Conservation (phyloP, 2,888 invertebrate species). For the Hybos culiciformis region DNA sequence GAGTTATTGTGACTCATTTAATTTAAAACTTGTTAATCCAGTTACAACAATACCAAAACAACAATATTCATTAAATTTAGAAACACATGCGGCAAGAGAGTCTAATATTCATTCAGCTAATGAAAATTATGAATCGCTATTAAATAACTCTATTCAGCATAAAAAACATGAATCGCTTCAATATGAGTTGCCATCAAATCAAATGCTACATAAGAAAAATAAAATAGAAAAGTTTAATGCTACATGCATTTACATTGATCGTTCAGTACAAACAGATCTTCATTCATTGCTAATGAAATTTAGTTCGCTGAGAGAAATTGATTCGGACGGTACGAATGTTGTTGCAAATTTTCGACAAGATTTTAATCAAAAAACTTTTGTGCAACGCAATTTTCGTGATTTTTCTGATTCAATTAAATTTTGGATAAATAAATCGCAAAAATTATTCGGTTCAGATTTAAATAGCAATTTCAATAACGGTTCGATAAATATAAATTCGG, state of each 20-base stretch:
- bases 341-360: not conserved
- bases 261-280: not conserved
- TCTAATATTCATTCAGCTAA: no score
- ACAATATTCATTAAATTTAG: no score
- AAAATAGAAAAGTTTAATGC: not conserved
- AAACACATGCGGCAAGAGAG: no score
- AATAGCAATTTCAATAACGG: no score
- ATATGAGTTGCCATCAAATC: not conserved
- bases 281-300: no score
- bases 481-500: no score
- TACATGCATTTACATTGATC: not conserved
- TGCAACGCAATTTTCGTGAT: not conserved
- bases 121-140: no score
- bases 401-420: not conserved
- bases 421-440: not conserved
- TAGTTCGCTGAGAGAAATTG: not conserved
- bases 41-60: conserved; percentile 5
- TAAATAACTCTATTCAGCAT: no score
- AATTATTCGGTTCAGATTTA: no score
- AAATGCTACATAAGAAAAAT: not conserved
- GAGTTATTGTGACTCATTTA: conserved; percentile 4
- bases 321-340: not conserved
- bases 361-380: not conserved
- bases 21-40: conserved; percentile 6
- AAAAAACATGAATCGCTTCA: conserved; percentile 2